These are phyloP conservation scores for Chouioia cunea DNA, from an alignment of 2,888 invertebrate genomes.

Conservation along the genomic window DNA sequence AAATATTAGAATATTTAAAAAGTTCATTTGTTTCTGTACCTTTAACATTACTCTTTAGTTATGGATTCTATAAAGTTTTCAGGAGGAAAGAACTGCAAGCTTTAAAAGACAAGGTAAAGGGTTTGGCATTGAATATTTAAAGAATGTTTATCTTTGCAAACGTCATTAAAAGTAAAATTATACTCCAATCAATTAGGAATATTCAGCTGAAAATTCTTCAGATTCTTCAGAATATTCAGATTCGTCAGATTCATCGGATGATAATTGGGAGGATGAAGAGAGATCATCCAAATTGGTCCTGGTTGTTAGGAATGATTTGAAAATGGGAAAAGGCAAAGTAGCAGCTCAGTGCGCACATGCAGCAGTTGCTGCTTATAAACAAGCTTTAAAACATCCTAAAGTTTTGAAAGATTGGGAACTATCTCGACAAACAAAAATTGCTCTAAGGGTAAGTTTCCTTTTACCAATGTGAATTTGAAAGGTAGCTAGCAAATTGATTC, in stretches of 20 bases:
- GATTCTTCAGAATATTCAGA: too few species aligned
- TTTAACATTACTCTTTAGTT: conserved; percentile 40
- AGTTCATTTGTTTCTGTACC: conserved; percentile 24
- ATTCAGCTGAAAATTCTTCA: conserved; percentile 18
- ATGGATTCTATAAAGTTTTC: conserved; percentile 41
- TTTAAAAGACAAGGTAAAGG: conserved; percentile 26
- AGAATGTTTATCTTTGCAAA: neutral
- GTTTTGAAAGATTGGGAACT: conserved; percentile 76
- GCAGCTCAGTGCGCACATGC: conserved; percentile 96
- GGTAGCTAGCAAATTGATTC: neutral
- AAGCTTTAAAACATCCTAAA: conserved; percentile 75
- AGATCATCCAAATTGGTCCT: conserved; percentile 84
- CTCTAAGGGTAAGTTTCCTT: conserved; percentile 74
- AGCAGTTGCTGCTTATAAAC: conserved; percentile 88
- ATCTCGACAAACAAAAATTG: conserved; percentile 89
- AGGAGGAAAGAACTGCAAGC: conserved; percentile 26
- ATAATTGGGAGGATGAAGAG: conserved; percentile 13
- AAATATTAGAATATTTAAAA: conserved; percentile 38
- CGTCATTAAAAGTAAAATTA: neutral
- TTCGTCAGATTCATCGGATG: conserved; percentile 20
- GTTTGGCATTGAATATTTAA: neutral
- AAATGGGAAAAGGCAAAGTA: conserved; percentile 96
- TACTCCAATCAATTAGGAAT: neutral
- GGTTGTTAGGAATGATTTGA: conserved; percentile 88
- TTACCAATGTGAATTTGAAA: too few species aligned